Conservation (phyloP, 2,888 invertebrate species). For the Trissoscelio sp. region DNA sequence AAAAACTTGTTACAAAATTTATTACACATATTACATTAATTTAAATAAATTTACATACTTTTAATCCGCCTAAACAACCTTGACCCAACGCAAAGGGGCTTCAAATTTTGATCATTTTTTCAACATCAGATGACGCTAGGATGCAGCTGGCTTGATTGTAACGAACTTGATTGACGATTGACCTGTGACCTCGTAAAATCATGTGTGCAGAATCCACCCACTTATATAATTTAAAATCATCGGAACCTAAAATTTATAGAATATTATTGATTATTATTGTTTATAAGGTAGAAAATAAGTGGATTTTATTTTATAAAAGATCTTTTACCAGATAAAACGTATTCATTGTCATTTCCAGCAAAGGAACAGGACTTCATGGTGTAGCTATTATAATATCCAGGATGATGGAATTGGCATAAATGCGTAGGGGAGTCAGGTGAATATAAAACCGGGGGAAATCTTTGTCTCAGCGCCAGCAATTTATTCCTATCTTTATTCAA, state of each 20-base stretch:
- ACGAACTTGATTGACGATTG: constrained; percentile 98
- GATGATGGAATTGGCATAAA: constrained; percentile 94
- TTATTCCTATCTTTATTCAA: constrained; percentile 92
- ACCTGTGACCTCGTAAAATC: constrained; percentile 94
- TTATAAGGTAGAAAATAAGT: too few relatives aligned
- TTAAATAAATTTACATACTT: too few relatives aligned
- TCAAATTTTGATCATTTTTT: constrained; percentile 91
- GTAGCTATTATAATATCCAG: constrained; percentile 96
- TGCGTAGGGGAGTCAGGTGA: constrained; percentile 88
- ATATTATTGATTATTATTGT: not conserved
- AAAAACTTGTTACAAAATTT: too few relatives aligned
- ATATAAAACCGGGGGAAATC: too few relatives aligned
- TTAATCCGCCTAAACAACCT: constrained; percentile 83
- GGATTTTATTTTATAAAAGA: too few relatives aligned
- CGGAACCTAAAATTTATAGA: constrained; percentile 88
- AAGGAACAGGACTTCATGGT: constrained; percentile 99
- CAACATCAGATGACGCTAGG: constrained; percentile 97
- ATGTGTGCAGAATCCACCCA: constrained; percentile 91
- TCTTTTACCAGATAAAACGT: constrained; percentile 90
- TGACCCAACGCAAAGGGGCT: constrained; percentile 80
- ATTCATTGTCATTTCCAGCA: constrained; percentile 95
- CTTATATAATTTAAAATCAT: constrained; percentile 95
- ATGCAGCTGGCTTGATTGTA: constrained; percentile 94
- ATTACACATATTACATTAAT: too few relatives aligned
- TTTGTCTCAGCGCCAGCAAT: constrained; percentile 91